Evolutionary conservation across 2,113 vertebrate genomes (phyloP).

Genomic region (Festucalex cinctus): DNA sequence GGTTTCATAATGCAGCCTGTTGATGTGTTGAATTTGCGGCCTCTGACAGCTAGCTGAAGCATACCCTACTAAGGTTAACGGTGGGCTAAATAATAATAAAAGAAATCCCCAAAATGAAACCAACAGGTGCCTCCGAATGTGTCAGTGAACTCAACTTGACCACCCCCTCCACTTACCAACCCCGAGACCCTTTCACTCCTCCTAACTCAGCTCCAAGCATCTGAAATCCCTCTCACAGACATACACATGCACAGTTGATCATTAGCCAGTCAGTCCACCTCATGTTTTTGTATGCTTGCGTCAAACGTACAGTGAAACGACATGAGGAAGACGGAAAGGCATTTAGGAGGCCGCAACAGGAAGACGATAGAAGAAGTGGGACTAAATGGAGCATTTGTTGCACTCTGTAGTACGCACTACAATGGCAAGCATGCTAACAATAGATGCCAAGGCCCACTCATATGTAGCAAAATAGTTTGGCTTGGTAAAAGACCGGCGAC

Average conservation of each 20-base stretch:
- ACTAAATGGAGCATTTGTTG: constrained; percentile 3
- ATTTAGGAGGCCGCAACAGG: not conserved
- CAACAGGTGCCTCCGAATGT: no score
- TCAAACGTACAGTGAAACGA: constrained; percentile 5
- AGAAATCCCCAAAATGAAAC: no score
- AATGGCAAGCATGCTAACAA: constrained; percentile 36
- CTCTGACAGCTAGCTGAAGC: no score
- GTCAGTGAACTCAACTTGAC: constrained; percentile 8
- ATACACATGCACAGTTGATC: constrained; percentile 19
- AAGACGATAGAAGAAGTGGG: constrained; percentile 16
- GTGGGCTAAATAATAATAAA: no score
- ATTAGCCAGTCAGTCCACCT: constrained; percentile 40
- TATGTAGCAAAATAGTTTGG: constrained; percentile 38
- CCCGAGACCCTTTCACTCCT: constrained; percentile 24
- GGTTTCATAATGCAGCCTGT: no score
- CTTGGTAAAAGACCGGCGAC: constrained; percentile 33
- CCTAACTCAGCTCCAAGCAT: constrained; percentile 7
- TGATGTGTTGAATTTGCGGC: no score
- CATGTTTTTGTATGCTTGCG: constrained; percentile 25
- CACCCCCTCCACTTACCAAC: not conserved
- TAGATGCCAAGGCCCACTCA: constrained; percentile 19
- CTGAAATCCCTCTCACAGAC: constrained; percentile 15
- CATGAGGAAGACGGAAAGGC: constrained; percentile 1
- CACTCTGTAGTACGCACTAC: constrained; percentile 13
- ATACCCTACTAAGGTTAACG: no score